Base-by-base conservation (phyloP, 2,113 vertebrate genomes). In the Strix aluco region DNA sequence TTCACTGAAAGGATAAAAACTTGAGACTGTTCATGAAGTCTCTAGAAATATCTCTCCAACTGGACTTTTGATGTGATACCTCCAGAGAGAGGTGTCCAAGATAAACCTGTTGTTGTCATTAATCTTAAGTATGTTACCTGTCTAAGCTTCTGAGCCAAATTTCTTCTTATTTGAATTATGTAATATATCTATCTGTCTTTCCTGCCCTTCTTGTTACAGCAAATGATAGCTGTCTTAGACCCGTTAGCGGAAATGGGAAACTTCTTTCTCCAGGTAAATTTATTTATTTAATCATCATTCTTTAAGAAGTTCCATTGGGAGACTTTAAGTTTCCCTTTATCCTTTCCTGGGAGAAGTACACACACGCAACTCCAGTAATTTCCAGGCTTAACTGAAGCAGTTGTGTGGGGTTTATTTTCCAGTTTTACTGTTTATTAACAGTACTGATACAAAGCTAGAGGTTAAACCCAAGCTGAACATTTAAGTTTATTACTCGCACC, bases 261-360 rank as follows among this genome's bases (percentile, higher is more conserved):
- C 98, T 99, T 75, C 98, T 99, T 86, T 98, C 98, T 97, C 99
- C 99, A 98, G 99, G 99, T 99, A 98, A 94, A 36, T 47, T 13
- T 42, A 25, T 46, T 15, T 30, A 30, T 55, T 70, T 69, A 40
- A 21, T 62, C 15, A 21, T 63, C 1, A 0, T 44, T 42, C 73
- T 55, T 2, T 47, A 36, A 59, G 40, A 61, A 80, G 12, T 30
- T 75, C 10, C 22, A 1, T 46, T 29, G 3, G 46, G 38, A 63
- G 27, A 21, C 51, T 46, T 74, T 9, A 15, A 71, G 27, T 32
- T 65, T 79, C 20, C 3, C 3, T 58, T 54, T 86, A 10, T 13
- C 27, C 13, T 65, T 47, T 26, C 34, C 8, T 81, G 58, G 34
- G 61, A 75, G 65, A 58, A 46, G 26, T 5, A 40, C 40, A 42